Base-by-base conservation (phyloP, 2,888 invertebrate genomes). In the Odontocerum albicorne region DNA sequence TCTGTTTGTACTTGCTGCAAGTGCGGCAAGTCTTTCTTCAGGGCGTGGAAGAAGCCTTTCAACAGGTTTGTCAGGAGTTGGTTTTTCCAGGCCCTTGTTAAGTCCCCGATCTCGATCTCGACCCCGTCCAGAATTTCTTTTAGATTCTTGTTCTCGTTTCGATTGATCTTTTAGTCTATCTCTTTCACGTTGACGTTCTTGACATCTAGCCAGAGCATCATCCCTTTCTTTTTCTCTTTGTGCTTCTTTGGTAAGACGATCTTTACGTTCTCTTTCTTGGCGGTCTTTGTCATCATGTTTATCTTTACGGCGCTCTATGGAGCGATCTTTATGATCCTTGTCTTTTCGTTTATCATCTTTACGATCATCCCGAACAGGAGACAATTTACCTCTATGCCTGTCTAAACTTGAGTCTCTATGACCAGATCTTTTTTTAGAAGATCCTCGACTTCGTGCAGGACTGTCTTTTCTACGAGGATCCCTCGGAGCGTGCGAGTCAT, bases 121-220 rank as follows among this genome's bases (percentile, higher is more conserved):
- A 8, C 75, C 77, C 55, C 80, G 68, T 2, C 75, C 70, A 12
- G 75, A 68, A 56, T 72, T 65, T 60, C 78, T 72, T 60, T 83
- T 70, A 63, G 80, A 75, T 50, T 76, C 72, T 54, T 82, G 80
- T 61, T 75, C 75, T 63, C 77, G 69, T 70, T 78, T 78, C 62
- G 66, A 70, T 58, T 76, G 65, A 50, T 60, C 62, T 1, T 71
- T 70, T 20, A 72, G 38, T 45, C 76, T 68, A 57, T 76, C 75
- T 7, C 79, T 72, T 60, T 81, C 86, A 49, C 83, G 71, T 62
- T 77, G 81, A 59, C 83, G 73, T 72, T 78, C 79, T 50, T 89
- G 82, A 47, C 87, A 86, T 60, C 89, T 76, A 1, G 85, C 85
- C 49, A 82, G 68, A 0, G 81, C 80, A 61, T 90, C 90, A 62